Conservation (phyloP, 2,888 invertebrate genomes). For the Plutella xylostella region DNA sequence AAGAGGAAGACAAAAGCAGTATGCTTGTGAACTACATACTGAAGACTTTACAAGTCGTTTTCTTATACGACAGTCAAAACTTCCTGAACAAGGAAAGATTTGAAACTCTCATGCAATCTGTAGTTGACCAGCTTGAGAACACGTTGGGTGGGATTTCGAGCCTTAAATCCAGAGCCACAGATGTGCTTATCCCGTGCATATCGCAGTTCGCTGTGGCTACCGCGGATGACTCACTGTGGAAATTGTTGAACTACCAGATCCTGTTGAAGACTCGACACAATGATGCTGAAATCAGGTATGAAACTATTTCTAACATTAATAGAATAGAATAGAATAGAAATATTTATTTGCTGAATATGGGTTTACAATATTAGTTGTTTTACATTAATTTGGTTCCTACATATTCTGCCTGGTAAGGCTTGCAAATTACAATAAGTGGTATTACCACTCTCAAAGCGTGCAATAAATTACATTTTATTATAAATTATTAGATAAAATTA, state of each 20-base stretch:
- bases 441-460: too few relatives aligned
- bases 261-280: constrained; percentile 87
- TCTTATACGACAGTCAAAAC: constrained; percentile 84
- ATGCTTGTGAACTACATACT: constrained; percentile 78
- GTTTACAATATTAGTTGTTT: too few relatives aligned
- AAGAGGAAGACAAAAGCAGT: constrained; percentile 68
- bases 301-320: too few relatives aligned
- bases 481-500: too few relatives aligned
- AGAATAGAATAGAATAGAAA: too few relatives aligned
- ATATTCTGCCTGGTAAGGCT: too few relatives aligned
- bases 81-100: constrained; percentile 89
- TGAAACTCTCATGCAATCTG: constrained; percentile 84
- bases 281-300: constrained; percentile 74
- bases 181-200: constrained; percentile 81
- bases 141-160: constrained; percentile 71
- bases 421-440: too few relatives aligned
- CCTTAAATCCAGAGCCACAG: constrained; percentile 70
- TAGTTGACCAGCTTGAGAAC: constrained; percentile 91
- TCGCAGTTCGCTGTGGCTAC: constrained; percentile 85
- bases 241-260: constrained; percentile 90
- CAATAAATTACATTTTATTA: too few relatives aligned
- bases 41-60: constrained; percentile 80
- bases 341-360: too few relatives aligned
- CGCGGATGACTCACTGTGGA: constrained; percentile 90
- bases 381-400: too few relatives aligned